These are phyloP conservation scores for Smittia aterrima DNA, from an alignment of 2,888 invertebrate species.

Conservation along the genomic window DNA sequence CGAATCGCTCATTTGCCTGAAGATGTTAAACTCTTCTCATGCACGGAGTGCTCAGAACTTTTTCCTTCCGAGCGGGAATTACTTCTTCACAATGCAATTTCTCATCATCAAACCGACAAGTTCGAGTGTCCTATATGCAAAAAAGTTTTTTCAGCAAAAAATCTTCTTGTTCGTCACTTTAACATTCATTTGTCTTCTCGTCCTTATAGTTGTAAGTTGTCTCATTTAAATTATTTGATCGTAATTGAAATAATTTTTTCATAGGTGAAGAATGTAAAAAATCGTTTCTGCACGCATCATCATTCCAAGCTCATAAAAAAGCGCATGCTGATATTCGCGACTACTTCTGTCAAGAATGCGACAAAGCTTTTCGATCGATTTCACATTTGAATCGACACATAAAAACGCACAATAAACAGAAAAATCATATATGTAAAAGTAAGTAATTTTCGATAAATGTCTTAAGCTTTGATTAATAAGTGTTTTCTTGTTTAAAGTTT, in stretches of 20 bases:
- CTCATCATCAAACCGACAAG: not conserved
- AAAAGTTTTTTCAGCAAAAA: not conserved
- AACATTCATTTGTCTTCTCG: not conserved
- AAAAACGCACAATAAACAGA: not conserved
- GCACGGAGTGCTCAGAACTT: not conserved
- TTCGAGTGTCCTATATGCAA: not conserved
- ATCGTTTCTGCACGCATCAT: not conserved
- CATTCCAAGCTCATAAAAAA: not conserved
- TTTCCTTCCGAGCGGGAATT: not conserved
- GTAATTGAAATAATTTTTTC: not conserved
- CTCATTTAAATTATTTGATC: not conserved
- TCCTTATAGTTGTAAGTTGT: not conserved
- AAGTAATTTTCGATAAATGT: not conserved
- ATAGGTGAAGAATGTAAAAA: not conserved
- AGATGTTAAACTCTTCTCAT: not conserved
- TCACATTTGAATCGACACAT: not conserved
- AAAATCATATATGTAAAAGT: not conserved
- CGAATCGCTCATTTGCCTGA: not conserved
- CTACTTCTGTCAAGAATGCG: not conserved
- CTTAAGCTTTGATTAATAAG: not conserved
- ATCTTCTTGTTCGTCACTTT: not conserved
- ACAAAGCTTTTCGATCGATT: not conserved
- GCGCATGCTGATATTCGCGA: not conserved
- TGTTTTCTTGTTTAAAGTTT: not conserved
- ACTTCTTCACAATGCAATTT: not conserved